Percentiles rank a stretch among this genome's conserved stretches.
These are phyloP conservation scores for Epinotia bilunana DNA, from an alignment of 2,888 invertebrate genomes.

Conservation along the genomic window DNA sequence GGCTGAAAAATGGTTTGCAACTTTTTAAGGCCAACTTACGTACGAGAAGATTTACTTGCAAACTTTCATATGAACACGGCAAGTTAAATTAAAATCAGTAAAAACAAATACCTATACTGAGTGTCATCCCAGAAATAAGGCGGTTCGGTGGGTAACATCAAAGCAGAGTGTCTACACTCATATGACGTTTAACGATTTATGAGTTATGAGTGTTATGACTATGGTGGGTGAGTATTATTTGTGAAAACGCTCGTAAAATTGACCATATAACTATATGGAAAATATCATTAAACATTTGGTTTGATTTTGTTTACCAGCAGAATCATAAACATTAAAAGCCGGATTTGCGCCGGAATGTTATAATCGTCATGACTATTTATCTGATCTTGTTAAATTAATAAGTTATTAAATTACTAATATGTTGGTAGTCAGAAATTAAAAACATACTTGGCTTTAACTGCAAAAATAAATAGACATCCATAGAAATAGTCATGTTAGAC, in stretches of 20 bases:
- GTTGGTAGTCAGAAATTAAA: background rate
- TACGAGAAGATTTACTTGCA: no score
- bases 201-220: background rate
- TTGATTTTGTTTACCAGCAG: conserved; percentile 29
- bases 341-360: conserved; percentile 48
- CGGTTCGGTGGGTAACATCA: background rate
- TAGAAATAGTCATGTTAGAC: no score
- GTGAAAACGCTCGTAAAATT: conserved; percentile 11
- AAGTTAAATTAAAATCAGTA: no score
- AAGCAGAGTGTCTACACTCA: background rate
- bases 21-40: no score
- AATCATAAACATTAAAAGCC: conserved; percentile 35
- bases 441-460: no score
- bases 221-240: background rate
- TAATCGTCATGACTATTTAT: conserved; percentile 53
- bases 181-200: background rate
- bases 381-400: background rate
- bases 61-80: no score
- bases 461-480: no score
- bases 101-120: no score
- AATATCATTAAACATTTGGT: conserved; percentile 24
- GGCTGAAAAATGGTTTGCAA: no score
- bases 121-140: background rate
- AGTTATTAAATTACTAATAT: background rate
- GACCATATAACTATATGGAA: conserved; percentile 8